phyloP scores from a whole-genome alignment of 2,113 vertebrate species.

The Pogonocichla stellata region DNA sequence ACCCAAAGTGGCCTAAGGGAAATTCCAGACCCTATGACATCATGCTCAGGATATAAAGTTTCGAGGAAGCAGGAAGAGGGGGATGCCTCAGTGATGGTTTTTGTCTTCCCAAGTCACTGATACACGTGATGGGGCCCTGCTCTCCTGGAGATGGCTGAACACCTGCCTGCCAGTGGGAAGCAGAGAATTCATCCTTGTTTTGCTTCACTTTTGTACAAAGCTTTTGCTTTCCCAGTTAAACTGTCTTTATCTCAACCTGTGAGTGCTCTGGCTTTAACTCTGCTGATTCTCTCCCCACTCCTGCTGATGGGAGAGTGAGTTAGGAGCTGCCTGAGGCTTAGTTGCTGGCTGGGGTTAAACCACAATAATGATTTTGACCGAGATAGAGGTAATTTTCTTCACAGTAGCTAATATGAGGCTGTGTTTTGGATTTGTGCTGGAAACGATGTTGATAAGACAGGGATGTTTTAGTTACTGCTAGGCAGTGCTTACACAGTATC shows the following conservation, averaged over 20 bases:
- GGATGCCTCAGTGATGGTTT: background rate
- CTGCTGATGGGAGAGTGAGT: background rate
- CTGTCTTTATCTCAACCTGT: background rate
- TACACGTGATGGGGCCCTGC: accelerated
- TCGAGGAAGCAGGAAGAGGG: background rate
- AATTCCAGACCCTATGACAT: background rate
- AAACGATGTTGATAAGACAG: background rate
- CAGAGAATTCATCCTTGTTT: background rate
- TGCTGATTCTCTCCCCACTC: background rate
- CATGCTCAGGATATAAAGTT: background rate
- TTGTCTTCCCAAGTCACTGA: background rate
- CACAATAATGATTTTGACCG: background rate
- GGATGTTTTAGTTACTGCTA: background rate
- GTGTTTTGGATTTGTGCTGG: background rate
- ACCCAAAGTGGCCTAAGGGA: background rate
- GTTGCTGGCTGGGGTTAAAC: background rate
- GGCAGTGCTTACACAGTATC: background rate
- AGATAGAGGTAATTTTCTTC: background rate
- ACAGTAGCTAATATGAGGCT: background rate
- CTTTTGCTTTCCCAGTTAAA: background rate
- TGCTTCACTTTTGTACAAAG: background rate
- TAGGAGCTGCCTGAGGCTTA: background rate
- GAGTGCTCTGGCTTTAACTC: background rate
- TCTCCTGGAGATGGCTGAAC: background rate
- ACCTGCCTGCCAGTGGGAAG: background rate